A percentile compares a stretch with the other conserved stretches of the same genome.
Conservation (phyloP, 2,888 invertebrate genomes). For the Myathropa florea region DNA sequence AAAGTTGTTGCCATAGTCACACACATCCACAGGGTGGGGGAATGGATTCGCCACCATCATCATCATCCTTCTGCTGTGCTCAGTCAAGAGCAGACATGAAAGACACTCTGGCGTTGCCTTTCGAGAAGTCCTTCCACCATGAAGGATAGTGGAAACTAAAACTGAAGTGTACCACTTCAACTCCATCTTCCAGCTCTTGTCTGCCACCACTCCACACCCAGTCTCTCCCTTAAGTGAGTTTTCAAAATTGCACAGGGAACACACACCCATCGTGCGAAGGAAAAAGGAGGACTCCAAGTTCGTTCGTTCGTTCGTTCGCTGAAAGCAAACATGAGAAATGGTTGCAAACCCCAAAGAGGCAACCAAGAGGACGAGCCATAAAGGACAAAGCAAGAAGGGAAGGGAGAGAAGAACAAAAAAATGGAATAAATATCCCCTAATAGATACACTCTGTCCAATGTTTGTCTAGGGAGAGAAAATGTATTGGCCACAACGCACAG, state of each 20-base stretch:
- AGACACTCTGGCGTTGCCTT: not conserved
- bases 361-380: not conserved
- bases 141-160: not conserved
- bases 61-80: not conserved
- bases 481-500: not conserved
- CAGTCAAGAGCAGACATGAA: slow-evolving; percentile 8
- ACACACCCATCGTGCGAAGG: not conserved
- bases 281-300: slow-evolving; percentile 1
- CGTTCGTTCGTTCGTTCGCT: not conserved
- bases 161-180: slow-evolving; percentile 10
- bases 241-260: not conserved
- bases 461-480: slow-evolving; percentile 20
- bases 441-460: slow-evolving; percentile 8
- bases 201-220: not conserved
- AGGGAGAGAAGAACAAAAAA: not conserved
- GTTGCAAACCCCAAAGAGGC: not conserved
- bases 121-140: not conserved
- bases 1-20: slow-evolving; percentile 10
- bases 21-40: not conserved
- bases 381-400: not conserved
- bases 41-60: not conserved
- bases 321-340: not conserved
- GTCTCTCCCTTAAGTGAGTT: not conserved
- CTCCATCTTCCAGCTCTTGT: not conserved
- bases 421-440: not conserved